These are phyloP conservation scores for Rambutsinella grinnellia DNA, from an alignment of 2,888 invertebrate species.

Conservation along the genomic window DNA sequence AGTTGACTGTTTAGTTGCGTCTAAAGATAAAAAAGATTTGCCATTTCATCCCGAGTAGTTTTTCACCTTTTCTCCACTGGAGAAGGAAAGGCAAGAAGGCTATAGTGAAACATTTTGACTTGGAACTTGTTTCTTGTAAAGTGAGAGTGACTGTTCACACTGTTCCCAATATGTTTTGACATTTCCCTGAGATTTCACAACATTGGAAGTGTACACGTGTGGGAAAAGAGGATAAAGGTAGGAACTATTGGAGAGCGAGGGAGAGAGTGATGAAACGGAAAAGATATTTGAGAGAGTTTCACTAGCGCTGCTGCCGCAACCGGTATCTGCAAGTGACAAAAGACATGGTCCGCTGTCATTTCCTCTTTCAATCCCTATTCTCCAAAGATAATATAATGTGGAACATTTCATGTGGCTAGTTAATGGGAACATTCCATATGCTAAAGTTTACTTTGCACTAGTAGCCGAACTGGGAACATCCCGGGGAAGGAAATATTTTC, in stretches of 20 bases:
- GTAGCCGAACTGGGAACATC: background rate
- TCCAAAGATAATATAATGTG: background rate
- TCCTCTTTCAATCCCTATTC: background rate
- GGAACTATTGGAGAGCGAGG: background rate
- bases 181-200: background rate
- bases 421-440: background rate
- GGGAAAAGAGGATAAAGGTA: background rate
- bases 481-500: background rate
- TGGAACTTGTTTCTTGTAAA: too few species aligned
- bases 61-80: background rate
- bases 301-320: background rate
- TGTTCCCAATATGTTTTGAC: background rate
- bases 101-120: too few species aligned
- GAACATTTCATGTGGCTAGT: background rate
- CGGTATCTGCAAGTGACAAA: background rate
- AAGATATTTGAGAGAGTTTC: background rate
- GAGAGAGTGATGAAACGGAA: slow-evolving; percentile 3
- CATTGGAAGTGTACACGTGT: background rate
- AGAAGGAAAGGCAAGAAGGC: background rate
- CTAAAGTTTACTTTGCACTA: background rate
- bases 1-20: background rate
- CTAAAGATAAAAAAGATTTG: background rate
- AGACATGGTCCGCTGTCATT: background rate
- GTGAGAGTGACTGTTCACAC: background rate
- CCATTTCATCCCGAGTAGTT: background rate